These are phyloP conservation scores for Pica pica DNA, from an alignment of 2,113 vertebrate species.

Conservation along the genomic window DNA sequence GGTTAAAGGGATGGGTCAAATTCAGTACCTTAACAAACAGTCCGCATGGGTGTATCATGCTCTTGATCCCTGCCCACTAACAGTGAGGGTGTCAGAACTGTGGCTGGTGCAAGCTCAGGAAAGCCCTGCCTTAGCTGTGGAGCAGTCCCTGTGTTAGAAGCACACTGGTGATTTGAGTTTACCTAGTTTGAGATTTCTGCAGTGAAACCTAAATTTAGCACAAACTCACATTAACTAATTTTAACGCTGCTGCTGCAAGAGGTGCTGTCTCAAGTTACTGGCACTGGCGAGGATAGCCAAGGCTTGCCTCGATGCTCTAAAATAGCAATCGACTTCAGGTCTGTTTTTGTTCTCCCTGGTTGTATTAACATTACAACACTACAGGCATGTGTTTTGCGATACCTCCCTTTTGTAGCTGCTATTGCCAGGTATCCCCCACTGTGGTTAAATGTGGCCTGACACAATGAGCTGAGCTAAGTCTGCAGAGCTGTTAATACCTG, in stretches of 20 bases:
- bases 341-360: background rate
- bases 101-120: background rate
- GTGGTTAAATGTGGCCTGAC: background rate
- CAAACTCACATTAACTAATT: background rate
- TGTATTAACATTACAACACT: background rate
- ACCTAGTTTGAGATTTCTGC: background rate
- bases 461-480: background rate
- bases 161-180: background rate
- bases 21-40: fast-evolving
- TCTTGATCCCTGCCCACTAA: background rate
- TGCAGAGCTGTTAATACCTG: background rate
- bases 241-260: background rate
- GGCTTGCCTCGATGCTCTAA: background rate
- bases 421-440: background rate
- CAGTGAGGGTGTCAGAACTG: background rate
- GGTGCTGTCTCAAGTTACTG: background rate
- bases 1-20: background rate
- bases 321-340: background rate
- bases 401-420: background rate
- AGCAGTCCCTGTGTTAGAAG: background rate
- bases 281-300: background rate
- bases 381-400: fast-evolving
- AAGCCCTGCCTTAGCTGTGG: background rate
- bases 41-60: background rate
- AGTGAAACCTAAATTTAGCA: background rate